Evolutionary conservation across 2,113 vertebrate species (phyloP).

Genomic region (Brachypteracias leptosomus): DNA sequence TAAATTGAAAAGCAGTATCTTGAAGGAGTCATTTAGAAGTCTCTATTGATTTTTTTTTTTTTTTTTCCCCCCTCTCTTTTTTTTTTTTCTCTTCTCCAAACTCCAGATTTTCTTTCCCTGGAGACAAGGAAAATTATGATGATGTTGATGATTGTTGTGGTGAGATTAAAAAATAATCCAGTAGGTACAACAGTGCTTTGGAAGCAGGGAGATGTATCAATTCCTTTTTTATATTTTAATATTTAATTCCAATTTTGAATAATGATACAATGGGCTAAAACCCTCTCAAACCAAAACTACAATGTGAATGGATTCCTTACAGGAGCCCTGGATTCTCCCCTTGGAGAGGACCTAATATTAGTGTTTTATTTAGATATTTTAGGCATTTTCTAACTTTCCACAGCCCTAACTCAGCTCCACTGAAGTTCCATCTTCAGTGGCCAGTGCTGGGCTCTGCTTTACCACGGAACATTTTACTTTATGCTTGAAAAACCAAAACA

Average conservation of each 20-base stretch:
- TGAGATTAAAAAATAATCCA: not conserved
- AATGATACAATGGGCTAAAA: not conserved
- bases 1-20: constrained; percentile 80
- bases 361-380: not conserved
- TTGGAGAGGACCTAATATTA: not conserved
- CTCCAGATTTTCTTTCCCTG: constrained; percentile 12
- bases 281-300: not conserved
- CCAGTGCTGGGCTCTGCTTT: not conserved
- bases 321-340: not conserved
- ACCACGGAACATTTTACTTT: not conserved
- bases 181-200: not conserved
- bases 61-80: not conserved
- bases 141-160: not conserved
- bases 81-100: not conserved
- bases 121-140: constrained; percentile 18
- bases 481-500: not conserved
- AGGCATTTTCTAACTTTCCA: not conserved
- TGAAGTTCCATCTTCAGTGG: not conserved
- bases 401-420: not conserved
- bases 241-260: not conserved
- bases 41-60: constrained; percentile 64
- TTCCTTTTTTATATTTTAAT: not conserved
- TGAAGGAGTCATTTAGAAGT: constrained; percentile 73
- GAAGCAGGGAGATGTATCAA: not conserved
- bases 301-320: not conserved